Evolutionary conservation across 2,797 vertebrate genomes (phyloP).

Genomic region (Vireo griseus): DNA sequence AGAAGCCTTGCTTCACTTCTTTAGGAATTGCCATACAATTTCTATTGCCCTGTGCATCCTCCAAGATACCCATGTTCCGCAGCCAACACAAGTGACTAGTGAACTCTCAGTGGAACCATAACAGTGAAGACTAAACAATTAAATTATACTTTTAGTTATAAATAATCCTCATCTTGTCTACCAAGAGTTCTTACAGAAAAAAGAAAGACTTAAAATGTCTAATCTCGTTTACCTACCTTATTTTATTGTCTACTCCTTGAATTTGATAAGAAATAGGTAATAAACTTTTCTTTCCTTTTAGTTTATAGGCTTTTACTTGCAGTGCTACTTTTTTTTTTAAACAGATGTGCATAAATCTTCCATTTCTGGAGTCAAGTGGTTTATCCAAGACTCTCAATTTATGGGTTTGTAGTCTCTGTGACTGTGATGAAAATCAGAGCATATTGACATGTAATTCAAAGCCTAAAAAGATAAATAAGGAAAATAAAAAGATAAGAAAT

Average conservation of each 20-base stretch:
- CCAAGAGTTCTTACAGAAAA: background rate
- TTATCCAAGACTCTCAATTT: background rate
- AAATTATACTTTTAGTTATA: background rate
- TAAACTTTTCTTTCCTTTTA: background rate
- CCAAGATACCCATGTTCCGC: background rate
- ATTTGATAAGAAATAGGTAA: background rate
- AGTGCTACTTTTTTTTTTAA: background rate
- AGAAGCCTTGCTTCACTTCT: background rate
- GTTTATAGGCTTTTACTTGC: background rate
- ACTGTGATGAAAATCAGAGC: background rate
- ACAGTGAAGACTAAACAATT: background rate
- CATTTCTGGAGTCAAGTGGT: background rate
- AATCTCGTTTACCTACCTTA: background rate
- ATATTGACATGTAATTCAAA: background rate
- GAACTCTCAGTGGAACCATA: background rate
- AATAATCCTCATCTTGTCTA: background rate
- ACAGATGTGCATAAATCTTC: background rate
- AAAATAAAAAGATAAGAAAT: background rate
- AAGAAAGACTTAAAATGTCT: background rate
- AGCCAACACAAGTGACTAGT: background rate
- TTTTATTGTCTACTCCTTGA: background rate
- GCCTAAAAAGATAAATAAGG: background rate
- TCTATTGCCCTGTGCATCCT: background rate
- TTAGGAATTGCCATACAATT: background rate
- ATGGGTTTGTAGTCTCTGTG: background rate